Conservation (phyloP, 2,113 vertebrate species). For the Trematocara unimaculatum region DNA sequence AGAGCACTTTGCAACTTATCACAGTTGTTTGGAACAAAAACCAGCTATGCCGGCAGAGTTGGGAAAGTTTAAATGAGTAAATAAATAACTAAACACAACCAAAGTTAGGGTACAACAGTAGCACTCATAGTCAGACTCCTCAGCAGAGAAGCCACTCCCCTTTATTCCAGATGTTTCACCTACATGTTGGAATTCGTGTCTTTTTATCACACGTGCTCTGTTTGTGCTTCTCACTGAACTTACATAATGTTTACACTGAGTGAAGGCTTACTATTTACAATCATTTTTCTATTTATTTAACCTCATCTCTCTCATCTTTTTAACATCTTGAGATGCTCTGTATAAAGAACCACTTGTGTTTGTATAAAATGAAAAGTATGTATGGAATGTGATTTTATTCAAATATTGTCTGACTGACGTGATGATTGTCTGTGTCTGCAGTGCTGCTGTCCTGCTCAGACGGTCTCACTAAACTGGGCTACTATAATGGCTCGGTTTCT, state of each 20-base stretch:
- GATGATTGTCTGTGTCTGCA: conserved; percentile 24
- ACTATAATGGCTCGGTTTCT: conserved; percentile 76
- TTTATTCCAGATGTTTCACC: background rate
- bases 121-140: background rate
- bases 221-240: background rate
- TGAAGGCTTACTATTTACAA: background rate
- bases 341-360: background rate
- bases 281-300: background rate
- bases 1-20: background rate
- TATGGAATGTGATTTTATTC: background rate
- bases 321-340: background rate
- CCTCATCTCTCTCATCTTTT: background rate
- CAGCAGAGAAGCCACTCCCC: background rate
- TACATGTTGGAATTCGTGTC: background rate
- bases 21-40: background rate
- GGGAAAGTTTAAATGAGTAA: background rate
- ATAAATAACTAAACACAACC: background rate
- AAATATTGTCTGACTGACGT: background rate
- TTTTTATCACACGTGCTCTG: background rate
- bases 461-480: conserved; percentile 62
- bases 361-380: background rate
- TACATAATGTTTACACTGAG: background rate
- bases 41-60: background rate
- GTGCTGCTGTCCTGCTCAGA: conserved; percentile 61
- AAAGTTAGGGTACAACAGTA: background rate